These are phyloP conservation scores for Drymonia ruficornis DNA, from an alignment of 2,888 invertebrate genomes.

Conservation along the genomic window DNA sequence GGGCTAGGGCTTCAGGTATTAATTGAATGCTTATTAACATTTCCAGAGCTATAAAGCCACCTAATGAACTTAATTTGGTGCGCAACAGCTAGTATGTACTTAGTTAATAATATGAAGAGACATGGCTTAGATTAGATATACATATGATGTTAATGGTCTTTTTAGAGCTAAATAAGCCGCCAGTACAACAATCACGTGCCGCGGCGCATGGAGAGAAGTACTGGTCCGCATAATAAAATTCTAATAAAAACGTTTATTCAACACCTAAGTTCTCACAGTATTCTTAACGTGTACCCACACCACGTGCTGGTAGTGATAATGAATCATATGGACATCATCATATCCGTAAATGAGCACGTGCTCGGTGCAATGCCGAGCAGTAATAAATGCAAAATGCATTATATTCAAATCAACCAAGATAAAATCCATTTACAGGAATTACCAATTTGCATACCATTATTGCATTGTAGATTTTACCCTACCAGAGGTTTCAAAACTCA, in stretches of 20 bases:
- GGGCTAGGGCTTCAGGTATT: too few species aligned
- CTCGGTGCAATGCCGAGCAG: conserved; percentile 22
- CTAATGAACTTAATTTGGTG: too few species aligned
- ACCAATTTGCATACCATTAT: conserved; percentile 6
- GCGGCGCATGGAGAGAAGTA: conserved; percentile 27
- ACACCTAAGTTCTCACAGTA: conserved; percentile 46
- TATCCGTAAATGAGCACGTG: conserved; percentile 64
- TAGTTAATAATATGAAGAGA: too few species aligned
- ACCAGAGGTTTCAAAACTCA: too few species aligned
- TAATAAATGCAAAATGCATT: conserved; percentile 31
- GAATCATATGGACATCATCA: conserved; percentile 51
- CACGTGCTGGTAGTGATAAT: conserved; percentile 69
- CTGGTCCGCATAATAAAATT: conserved; percentile 32
- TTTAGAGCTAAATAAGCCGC: neutral
- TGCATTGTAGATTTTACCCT: neutral
- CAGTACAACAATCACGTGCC: conserved; percentile 24
- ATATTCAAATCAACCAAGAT: conserved; percentile 35
- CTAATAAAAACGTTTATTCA: conserved; percentile 29
- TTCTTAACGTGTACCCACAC: conserved; percentile 52
- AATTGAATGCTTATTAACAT: too few species aligned
- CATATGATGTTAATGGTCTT: too few species aligned
- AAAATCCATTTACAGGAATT: conserved; percentile 21
- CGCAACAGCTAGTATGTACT: too few species aligned
- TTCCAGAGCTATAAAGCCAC: too few species aligned
- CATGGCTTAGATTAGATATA: too few species aligned